Conservation (phyloP, 2,797 vertebrate genomes). For the Acestrorhynchus altus region DNA sequence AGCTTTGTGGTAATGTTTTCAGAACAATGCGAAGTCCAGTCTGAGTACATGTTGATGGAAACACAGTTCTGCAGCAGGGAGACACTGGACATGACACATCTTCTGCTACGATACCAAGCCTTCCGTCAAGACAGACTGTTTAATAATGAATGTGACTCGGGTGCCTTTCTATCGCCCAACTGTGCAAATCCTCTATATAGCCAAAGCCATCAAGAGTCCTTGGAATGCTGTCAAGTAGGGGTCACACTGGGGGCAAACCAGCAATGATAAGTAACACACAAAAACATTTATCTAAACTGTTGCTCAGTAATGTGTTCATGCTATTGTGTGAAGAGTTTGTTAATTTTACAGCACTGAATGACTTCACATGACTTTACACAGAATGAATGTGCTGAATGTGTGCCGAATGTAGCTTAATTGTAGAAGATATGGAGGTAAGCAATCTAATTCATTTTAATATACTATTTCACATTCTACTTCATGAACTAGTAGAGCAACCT, state of each 20-base stretch:
- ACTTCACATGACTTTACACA: not conserved
- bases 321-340: not conserved
- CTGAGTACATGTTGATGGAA: constrained; percentile 23
- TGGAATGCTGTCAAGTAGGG: constrained; percentile 12
- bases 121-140: constrained; percentile 15
- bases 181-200: not conserved
- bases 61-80: constrained; percentile 31
- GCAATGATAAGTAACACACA: not conserved
- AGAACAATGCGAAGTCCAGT: not conserved
- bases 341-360: not conserved
- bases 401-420: not conserved
- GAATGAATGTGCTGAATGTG: not conserved
- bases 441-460: not conserved
- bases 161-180: not conserved
- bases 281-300: not conserved
- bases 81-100: not conserved
- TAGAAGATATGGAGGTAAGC: not conserved
- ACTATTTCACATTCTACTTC: not conserved
- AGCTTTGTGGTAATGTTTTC: not conserved
- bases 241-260: not conserved
- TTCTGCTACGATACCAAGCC: not conserved
- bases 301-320: not conserved
- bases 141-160: constrained; percentile 10
- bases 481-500: not conserved
- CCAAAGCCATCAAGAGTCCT: constrained; percentile 4